A percentile compares a stretch with the other conserved stretches of the same genome.
Evolutionary conservation across 2,888 invertebrate genomes (phyloP).

Genomic region (Anthoptus insignis): DNA sequence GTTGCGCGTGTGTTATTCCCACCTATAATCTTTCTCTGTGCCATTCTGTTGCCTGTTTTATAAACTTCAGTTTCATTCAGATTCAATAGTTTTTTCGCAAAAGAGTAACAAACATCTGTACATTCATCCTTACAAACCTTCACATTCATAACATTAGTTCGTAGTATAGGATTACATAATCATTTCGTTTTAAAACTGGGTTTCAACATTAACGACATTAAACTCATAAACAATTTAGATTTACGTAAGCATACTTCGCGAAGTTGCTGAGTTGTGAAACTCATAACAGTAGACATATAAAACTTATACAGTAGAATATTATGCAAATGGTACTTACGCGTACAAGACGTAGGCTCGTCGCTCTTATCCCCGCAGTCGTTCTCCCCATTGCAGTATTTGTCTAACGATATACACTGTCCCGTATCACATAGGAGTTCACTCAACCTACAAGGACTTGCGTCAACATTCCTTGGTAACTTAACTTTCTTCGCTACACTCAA

Average conservation of each 20-base stretch:
- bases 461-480: constrained; percentile 65
- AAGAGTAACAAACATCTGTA: too few species aligned
- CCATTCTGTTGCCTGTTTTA: too few species aligned
- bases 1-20: too few species aligned
- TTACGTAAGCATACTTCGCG: not conserved
- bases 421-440: constrained; percentile 89
- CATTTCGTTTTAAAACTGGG: too few species aligned
- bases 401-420: constrained; percentile 90
- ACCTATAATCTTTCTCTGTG: too few species aligned
- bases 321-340: constrained; percentile 88
- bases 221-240: too few species aligned
- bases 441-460: constrained; percentile 79
- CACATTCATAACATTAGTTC: too few species aligned
- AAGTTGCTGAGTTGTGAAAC: not conserved
- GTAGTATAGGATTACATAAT: too few species aligned
- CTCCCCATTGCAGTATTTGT: constrained; percentile 92
- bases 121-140: too few species aligned
- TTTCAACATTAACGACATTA: too few species aligned
- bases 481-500: constrained; percentile 66
- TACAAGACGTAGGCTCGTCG: constrained; percentile 92
- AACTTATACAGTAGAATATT: constrained; percentile 13
- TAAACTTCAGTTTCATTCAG: too few species aligned
- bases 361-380: constrained; percentile 93
- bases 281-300: constrained; percentile 1
- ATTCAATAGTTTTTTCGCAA: too few species aligned